Evolutionary conservation across 2,888 invertebrate genomes (phyloP).

Genomic region (Clanis bilineata): DNA sequence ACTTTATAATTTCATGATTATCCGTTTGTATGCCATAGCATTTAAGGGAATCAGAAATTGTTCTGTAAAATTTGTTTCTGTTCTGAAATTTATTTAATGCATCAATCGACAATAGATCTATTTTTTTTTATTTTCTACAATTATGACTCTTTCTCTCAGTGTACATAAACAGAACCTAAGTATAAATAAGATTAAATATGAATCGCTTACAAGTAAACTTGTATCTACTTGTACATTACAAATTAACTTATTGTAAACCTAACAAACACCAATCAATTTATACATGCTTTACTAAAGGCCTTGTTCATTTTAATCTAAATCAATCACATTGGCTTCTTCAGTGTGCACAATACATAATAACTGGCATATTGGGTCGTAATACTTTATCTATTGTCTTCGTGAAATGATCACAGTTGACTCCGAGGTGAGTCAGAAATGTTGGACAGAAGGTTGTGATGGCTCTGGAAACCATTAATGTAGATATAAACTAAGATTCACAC

Average conservation of each 20-base stretch:
- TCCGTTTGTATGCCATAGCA: no score
- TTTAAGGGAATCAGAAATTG: no score
- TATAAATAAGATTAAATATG: no score
- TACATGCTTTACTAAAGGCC: neutral
- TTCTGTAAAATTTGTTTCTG: no score
- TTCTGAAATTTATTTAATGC: no score
- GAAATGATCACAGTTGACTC: neutral
- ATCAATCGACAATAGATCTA: no score
- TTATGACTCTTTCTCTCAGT: no score
- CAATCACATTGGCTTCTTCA: constrained; percentile 32
- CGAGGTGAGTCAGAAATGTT: neutral
- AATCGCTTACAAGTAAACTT: no score
- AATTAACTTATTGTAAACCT: neutral
- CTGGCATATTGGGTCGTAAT: neutral
- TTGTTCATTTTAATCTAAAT: constrained; percentile 12
- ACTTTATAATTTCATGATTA: neutral
- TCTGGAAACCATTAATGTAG: neutral
- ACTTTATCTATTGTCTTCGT: constrained; percentile 7
- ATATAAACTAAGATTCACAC: no score
- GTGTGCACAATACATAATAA: constrained; percentile 1
- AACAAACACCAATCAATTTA: neutral
- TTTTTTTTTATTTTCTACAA: no score
- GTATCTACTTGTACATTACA: no score
- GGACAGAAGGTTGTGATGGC: neutral
- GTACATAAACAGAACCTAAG: no score